phyloP scores from a whole-genome alignment of 2,113 vertebrate species.

The Ondatra zibethicus region DNA sequence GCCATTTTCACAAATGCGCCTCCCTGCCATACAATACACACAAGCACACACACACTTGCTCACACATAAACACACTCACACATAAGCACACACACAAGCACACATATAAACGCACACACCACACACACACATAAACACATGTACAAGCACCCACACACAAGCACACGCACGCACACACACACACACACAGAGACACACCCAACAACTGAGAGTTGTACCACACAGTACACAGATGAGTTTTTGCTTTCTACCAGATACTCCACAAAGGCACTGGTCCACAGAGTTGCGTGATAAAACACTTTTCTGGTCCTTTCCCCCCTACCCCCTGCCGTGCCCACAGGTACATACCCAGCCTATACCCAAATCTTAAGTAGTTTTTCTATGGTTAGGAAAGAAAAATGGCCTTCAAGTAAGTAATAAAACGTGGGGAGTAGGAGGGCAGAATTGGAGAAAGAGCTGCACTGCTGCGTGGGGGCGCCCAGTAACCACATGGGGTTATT shows the following conservation, averaged over 20 bases:
- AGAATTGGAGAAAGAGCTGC: neutral
- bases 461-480: neutral
- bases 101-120: too few species aligned
- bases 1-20: neutral
- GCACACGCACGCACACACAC: neutral
- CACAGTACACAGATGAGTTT: neutral
- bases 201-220: neutral
- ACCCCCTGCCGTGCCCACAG: rapidly evolving
- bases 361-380: neutral
- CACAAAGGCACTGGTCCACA: neutral
- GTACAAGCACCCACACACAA: too few species aligned
- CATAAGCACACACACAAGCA: too few species aligned
- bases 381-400: neutral
- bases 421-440: neutral
- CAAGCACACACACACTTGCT: neutral
- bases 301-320: too few species aligned
- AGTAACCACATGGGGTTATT: rapidly evolving
- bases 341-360: neutral
- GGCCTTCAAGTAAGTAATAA: neutral
- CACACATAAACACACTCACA: too few species aligned
- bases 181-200: neutral
- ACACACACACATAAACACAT: neutral
- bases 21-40: neutral
- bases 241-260: neutral
- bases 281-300: neutral